A percentile compares a stretch with the other conserved stretches of the same genome.
phyloP scores from a whole-genome alignment of 2,797 vertebrate species.

The Scyliorhinus canicula region DNA sequence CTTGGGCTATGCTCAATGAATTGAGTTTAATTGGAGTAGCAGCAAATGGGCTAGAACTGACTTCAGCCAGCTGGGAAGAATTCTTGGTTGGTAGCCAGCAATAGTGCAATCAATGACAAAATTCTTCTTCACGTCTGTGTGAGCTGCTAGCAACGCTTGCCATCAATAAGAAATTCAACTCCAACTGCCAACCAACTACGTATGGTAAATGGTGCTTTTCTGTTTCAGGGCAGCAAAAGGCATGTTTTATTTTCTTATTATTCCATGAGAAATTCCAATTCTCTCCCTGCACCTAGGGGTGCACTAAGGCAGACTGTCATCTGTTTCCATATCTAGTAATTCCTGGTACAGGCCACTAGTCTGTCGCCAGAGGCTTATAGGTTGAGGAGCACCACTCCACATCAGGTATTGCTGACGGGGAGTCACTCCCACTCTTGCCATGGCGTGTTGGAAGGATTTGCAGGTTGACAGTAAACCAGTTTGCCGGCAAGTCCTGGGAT shows the following conservation, averaged over 20 bases:
- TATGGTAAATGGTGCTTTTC: not conserved
- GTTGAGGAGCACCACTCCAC: too few relatives aligned
- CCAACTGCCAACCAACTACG: not conserved
- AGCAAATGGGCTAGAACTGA: not conserved
- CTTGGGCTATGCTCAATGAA: not conserved
- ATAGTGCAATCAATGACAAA: not conserved
- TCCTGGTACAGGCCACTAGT: too few relatives aligned
- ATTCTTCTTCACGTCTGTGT: not conserved
- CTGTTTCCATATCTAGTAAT: too few relatives aligned
- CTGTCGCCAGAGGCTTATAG: too few relatives aligned
- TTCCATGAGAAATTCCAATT: not conserved
- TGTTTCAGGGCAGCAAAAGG: not conserved
- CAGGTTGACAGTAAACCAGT: too few relatives aligned
- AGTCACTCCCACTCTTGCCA: too few relatives aligned
- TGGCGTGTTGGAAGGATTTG: too few relatives aligned
- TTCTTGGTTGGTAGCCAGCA: not conserved
- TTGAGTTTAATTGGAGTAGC: not conserved
- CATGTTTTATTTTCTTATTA: not conserved
- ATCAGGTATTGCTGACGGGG: too few relatives aligned
- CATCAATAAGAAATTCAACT: not conserved
- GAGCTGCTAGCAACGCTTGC: not conserved
- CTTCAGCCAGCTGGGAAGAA: not conserved
- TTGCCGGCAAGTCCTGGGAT: too few relatives aligned
- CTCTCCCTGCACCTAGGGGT: too few relatives aligned
- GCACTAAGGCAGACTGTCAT: too few relatives aligned